Percentiles rank a stretch among this genome's conserved stretches.
phyloP scores from a whole-genome alignment of 2,113 vertebrate genomes.

The Heloderma charlesbogerti region DNA sequence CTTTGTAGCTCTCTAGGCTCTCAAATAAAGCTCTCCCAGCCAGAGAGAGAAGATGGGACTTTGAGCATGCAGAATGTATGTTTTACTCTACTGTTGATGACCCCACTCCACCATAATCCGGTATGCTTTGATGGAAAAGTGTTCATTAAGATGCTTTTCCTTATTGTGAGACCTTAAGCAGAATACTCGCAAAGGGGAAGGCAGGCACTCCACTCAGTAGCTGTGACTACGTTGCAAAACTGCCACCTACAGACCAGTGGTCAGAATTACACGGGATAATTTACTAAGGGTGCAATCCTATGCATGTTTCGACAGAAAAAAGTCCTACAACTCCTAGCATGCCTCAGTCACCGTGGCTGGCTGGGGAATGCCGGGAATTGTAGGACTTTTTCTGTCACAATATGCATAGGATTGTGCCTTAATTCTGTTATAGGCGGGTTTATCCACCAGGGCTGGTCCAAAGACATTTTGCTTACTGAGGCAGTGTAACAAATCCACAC shows the following conservation, averaged over 20 bases:
- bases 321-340: too few relatives aligned
- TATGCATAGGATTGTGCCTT: too few relatives aligned
- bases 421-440: background rate
- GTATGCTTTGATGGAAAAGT: background rate
- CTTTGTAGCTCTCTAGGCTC: background rate
- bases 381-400: too few relatives aligned
- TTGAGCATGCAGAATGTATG: background rate
- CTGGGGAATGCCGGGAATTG: too few relatives aligned
- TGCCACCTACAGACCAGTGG: slow-evolving; percentile 58
- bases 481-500: too few relatives aligned
- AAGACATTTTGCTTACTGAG: too few relatives aligned
- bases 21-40: background rate
- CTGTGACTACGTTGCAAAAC: slow-evolving; percentile 37
- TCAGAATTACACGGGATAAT: slow-evolving; percentile 39
- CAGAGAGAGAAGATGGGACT: background rate
- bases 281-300: too few relatives aligned
- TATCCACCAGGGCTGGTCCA: background rate
- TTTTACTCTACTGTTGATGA: background rate
- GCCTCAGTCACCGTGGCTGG: too few relatives aligned
- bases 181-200: background rate
- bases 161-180: background rate
- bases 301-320: too few relatives aligned
- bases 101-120: background rate
- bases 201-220: fast-evolving
- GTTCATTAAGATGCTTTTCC: background rate